Percentiles rank a stretch among this genome's conserved stretches.
Evolutionary conservation across 2,113 vertebrate genomes (phyloP).

Genomic region (Chloropsis cyanopogon): DNA sequence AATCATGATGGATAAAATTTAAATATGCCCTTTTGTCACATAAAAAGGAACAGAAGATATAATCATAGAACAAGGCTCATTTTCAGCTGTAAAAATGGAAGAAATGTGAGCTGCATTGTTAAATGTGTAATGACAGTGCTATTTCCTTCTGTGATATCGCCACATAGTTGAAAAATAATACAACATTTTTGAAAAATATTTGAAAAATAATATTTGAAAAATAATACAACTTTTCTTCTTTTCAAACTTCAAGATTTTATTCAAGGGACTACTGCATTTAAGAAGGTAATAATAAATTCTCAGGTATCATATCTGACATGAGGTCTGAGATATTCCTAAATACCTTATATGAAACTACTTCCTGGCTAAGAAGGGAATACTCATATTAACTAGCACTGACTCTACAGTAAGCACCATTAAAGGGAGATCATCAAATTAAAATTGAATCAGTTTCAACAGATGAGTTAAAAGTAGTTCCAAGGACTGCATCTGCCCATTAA

Average conservation of each 20-base stretch:
- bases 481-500: background rate
- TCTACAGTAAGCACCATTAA: background rate
- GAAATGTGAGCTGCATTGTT: background rate
- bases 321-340: background rate
- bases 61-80: background rate
- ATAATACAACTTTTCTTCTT: too few relatives aligned
- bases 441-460: constrained; percentile 9
- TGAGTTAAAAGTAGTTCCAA: constrained; percentile 35
- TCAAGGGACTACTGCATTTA: background rate
- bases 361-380: background rate
- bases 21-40: constrained; percentile 25
- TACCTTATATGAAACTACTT: background rate
- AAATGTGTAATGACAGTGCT: background rate
- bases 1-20: background rate
- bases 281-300: background rate
- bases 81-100: background rate
- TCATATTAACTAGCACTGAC: background rate
- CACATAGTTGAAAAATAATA: background rate
- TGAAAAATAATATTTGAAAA: too few relatives aligned
- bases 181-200: background rate
- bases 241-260: background rate
- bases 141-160: background rate
- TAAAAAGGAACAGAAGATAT: background rate
- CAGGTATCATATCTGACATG: background rate
- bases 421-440: constrained; percentile 29